Evolutionary conservation across 2,113 vertebrate species (phyloP).

Genomic region (Thunnus thynnus): DNA sequence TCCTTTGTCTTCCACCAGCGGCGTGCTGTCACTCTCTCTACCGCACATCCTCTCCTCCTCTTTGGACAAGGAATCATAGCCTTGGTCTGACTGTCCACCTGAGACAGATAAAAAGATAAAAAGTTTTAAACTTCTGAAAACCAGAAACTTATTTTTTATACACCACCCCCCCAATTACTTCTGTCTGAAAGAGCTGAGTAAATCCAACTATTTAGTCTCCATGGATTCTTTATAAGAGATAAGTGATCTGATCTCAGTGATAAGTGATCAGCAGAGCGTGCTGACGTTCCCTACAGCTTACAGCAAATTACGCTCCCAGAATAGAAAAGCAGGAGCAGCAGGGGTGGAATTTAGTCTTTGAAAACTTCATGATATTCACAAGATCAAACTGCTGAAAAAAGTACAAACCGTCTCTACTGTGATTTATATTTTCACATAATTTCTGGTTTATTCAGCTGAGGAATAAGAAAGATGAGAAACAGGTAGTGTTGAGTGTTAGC

Average conservation of each 20-base stretch:
- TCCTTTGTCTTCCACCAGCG: conserved; percentile 87
- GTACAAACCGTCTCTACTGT: background rate
- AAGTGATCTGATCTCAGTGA: conserved; percentile 47
- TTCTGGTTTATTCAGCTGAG: conserved; percentile 1
- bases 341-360: conserved; percentile 20
- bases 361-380: conserved; percentile 46
- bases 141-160: background rate
- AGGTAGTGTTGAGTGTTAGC: background rate
- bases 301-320: conserved; percentile 52
- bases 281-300: conserved; percentile 43
- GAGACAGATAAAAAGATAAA: conserved; percentile 33
- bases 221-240: conserved; percentile 35
- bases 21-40: conserved; percentile 83
- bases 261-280: conserved; percentile 9
- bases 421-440: background rate
- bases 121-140: conserved; percentile 21
- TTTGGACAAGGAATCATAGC: conserved; percentile 92
- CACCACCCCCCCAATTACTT: no score
- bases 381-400: conserved; percentile 36
- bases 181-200: conserved; percentile 5
- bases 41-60: conserved; percentile 90
- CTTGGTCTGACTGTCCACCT: conserved; percentile 94
- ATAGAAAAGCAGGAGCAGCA: conserved; percentile 60
- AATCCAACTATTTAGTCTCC: conserved; percentile 15
- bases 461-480: background rate